Base-by-base conservation (phyloP, 2,888 invertebrate species). In the Timandra comae region DNA sequence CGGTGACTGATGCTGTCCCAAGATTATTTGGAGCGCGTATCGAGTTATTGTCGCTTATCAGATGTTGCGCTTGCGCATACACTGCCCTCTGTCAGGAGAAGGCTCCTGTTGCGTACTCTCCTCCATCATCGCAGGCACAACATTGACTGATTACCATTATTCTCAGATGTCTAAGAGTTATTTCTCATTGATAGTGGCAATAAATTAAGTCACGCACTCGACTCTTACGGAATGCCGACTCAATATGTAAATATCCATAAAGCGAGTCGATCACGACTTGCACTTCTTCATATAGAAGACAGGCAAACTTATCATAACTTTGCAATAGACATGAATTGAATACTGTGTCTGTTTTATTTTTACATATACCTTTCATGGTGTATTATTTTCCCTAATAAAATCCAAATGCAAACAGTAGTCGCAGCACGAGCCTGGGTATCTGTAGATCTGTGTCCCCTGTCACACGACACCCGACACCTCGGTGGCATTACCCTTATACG, bases 11-110 rank as follows among this genome's bases (percentile, higher is more conserved):
- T 84, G 74, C 60, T 50, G 55, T 56, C 41, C 53, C 39, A 53
- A 63, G 77, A 71, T 79, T 81, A 85, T 84, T 77, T 79, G 63
- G 81, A 75, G 73, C 76, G 74, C 64, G 61, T 66, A 75, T 73
- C 74, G 72, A 72, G 72, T 76, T 77, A 79, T 78, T 77, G 77
- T 74, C 65, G 67, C 71, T 82, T 84, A 82, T 82, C 82, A 64
- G 81, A 81, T 78, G 77, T 69, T 67, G 72, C 59, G 65, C 63
- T 50, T 42, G 49, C 50, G 50, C 54, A 48, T 35, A 38, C 43
- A 45, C 47, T 41, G 40, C 36, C 49, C 40, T 49, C 53, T 54
- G 49, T 49, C 52, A 43, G 38, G 40, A 43, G 29, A 32, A 35
- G 35, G 27, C 35, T 43, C 43, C 48, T 39, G 49, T 39, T 22